Evolutionary conservation across 2,888 invertebrate genomes (phyloP), one percentile per base, ranked within the genome.

Genomic region (Laspeyria flexula): DNA sequence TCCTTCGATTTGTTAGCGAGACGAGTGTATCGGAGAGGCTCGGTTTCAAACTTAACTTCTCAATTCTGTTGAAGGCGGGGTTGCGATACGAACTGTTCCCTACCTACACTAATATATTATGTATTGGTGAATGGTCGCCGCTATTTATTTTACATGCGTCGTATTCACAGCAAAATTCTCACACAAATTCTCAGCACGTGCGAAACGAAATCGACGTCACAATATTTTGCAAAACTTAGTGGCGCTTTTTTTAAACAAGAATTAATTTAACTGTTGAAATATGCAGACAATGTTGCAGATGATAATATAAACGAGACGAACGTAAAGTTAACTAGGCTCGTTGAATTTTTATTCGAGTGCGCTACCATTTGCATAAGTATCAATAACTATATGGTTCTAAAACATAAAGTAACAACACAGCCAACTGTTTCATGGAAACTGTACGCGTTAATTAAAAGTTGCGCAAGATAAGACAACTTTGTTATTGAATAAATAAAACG

Each of bases 401-500:
- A 58, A 43, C 42, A 38, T 39, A 16, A 38, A 44, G 40, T 45
- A 57, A 47, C 39, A 48, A 30, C 42, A 31, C 27, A 45, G 12
- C 35, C 50, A 49, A 49, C 56, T 35, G 52, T 44, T 42, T 15
- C 46, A 37, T 18, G 43, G 41, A 55, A 53, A 56, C 55, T 55
- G 55, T 65, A 68, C 60, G 73, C 73, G 72, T 79, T 83, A 76
- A 85, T 86, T 84, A 85, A 81, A 85, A 84, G 65, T 82, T 77
- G 60, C 51, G 38, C 49, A 63, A 76, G 78, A 81, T 75, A 75
- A 74, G 62, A 64, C 73, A 73, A 80, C 73, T 73, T 73, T 71
- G 75, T 83, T 80, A 80, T 80, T 82, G 69, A 80, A 83, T 83
- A 81, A 82, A 81, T 77, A 81, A 76, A 76, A 73, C 59, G 77